These are phyloP conservation scores for Odontocolon sp. DNA, from an alignment of 2,888 invertebrate species.

Conservation along the genomic window DNA sequence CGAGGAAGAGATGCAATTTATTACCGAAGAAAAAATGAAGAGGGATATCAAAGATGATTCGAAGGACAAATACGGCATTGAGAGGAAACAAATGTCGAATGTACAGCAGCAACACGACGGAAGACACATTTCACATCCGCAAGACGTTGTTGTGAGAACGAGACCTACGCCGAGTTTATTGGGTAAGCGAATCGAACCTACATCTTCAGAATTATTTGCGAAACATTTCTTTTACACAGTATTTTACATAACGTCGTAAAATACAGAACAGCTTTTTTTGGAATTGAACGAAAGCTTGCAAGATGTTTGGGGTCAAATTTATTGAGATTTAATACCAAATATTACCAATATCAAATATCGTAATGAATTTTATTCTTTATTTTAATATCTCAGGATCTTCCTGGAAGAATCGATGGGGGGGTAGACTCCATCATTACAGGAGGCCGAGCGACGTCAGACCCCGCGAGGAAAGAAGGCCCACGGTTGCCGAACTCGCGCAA, in stretches of 20 bases:
- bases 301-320: too few species aligned
- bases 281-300: background rate
- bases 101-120: constrained; percentile 69
- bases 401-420: constrained; percentile 76
- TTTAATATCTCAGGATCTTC: constrained; percentile 67
- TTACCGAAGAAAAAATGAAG: constrained; percentile 82
- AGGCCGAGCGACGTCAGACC: constrained; percentile 90
- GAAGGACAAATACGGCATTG: constrained; percentile 77
- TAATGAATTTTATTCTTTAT: background rate
- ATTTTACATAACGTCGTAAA: too few species aligned
- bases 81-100: constrained; percentile 68
- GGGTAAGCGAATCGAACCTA: constrained; percentile 69
- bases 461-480: constrained; percentile 92
- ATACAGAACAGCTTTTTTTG: too few species aligned
- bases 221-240: too few species aligned
- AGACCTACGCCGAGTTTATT: constrained; percentile 75
- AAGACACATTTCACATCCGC: constrained; percentile 65
- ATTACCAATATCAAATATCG: too few species aligned
- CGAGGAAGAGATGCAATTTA: constrained; percentile 84
- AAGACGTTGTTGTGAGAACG: constrained; percentile 68
- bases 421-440: constrained; percentile 76
- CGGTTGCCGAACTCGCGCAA: constrained; percentile 94
- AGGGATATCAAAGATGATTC: constrained; percentile 79
- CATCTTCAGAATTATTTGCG: too few species aligned
- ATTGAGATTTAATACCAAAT: too few species aligned